Evolutionary conservation across 2,797 vertebrate species (phyloP), one percentile per base, ranked within the genome.

Genomic region (Phrynocephalus vlangalii): DNA sequence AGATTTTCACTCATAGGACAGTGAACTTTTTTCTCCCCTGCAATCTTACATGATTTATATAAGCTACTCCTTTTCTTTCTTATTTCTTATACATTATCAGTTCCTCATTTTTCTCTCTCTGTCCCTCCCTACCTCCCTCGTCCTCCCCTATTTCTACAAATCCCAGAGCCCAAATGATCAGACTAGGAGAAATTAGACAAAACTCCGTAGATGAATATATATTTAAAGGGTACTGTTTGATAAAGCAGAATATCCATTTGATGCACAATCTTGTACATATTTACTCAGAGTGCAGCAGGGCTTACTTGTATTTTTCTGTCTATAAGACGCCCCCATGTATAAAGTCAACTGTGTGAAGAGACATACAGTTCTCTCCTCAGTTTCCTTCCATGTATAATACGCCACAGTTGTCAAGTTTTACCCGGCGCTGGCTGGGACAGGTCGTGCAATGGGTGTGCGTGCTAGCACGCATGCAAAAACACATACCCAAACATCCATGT

Each of bases 1-100:
- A 85, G 24, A 78, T 93, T 92, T 92, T 50, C 72, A 70, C 22
- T 70, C n/a, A 72, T 8, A 79, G 44, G 33, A n/a, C 8, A 3
- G 10, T 33, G 79, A 81, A 79, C 2, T 73, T 67, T 63, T 63
- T 56, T 72, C 60, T 48, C 38, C 38, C n/a, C 28, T 79, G 66
- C 13, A 24, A 18, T 38, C 48, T 56, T 60, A 48, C 73, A 67
- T 22, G 24, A n/a, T n/a, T 71, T 71, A n/a, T 71, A n/a, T n/a
- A 71, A n/a, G 28, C 28, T n/a, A n/a, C 10, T 71, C 22, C 26
- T 71, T 8, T 71, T 71, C n/a, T 3, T 71, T 26, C n/a, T 6
- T n/a, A 5, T 71, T 71, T n/a, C 26, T 71, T 28, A n/a, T 71
- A 11, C 60, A 16, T 63, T 63, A 63, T 63, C 60, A 20, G 60